Conservation (phyloP, 2,113 vertebrate species). For the Porphyrio hochstetteri region DNA sequence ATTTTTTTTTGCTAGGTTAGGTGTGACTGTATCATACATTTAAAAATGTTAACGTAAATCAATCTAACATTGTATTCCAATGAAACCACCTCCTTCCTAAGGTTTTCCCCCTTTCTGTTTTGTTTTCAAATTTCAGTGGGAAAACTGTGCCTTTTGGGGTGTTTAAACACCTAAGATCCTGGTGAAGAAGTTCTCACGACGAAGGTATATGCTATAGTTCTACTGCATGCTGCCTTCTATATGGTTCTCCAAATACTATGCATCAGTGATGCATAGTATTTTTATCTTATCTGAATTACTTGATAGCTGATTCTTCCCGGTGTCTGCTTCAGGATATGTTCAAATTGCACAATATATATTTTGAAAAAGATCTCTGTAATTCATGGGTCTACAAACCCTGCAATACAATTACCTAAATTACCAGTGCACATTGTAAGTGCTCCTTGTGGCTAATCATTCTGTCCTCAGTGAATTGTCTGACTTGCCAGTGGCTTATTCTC, state of each 20-base stretch:
- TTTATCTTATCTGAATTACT: slow-evolving; percentile 58
- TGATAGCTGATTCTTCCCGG: slow-evolving; percentile 71
- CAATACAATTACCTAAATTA: slow-evolving; percentile 84
- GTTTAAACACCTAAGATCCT: background rate
- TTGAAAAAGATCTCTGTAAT: slow-evolving; percentile 80
- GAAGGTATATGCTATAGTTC: background rate
- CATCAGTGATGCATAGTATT: background rate
- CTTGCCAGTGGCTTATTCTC: slow-evolving; percentile 51
- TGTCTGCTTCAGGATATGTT: slow-evolving; percentile 77
- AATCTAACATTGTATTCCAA: slow-evolving; percentile 18
- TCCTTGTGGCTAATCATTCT: slow-evolving; percentile 74
- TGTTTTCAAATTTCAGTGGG: background rate
- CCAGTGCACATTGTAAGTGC: slow-evolving; percentile 72
- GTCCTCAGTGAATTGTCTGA: slow-evolving; percentile 55
- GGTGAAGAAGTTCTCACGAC: background rate
- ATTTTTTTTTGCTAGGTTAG: slow-evolving; percentile 21
- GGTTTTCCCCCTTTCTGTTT: background rate
- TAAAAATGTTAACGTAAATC: slow-evolving; percentile 50
- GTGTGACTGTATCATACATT: slow-evolving; percentile 44
- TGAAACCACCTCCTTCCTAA: background rate
- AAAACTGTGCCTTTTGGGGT: background rate
- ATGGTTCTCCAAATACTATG: background rate
- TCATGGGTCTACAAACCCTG: slow-evolving; percentile 74
- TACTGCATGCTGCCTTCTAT: background rate
- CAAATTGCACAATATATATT: slow-evolving; percentile 78